phyloP scores from a whole-genome alignment of 1,140 invertebrate genomes.

The Drosophila asahinai region DNA sequence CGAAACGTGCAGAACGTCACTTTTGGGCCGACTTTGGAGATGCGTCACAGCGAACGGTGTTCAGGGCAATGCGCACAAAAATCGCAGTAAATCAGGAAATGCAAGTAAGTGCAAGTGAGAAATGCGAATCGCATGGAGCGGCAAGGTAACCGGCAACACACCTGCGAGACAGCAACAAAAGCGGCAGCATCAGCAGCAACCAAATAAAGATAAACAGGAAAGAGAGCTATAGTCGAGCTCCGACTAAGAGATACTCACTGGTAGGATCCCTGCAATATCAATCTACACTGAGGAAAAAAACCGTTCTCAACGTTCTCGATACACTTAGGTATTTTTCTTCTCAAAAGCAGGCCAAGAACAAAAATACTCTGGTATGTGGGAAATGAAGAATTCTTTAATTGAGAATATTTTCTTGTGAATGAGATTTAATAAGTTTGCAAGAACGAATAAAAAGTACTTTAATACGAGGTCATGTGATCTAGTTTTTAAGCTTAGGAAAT shows the following conservation, averaged over 20 bases:
- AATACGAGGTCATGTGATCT: no score
- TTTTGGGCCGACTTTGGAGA: conserved; percentile 43
- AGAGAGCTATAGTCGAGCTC: not conserved
- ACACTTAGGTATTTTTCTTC: no score
- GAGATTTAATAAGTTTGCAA: no score
- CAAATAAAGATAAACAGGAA: conserved; percentile 20
- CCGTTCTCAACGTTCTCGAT: no score
- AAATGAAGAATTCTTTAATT: no score
- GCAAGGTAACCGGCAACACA: conserved; percentile 57
- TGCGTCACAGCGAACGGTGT: conserved; percentile 71
- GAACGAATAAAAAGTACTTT: no score
- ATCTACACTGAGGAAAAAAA: no score
- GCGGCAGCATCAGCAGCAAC: conserved; percentile 14
- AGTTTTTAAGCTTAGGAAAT: no score
- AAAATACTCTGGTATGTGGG: no score
- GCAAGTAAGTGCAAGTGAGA: conserved; percentile 46
- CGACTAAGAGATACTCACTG: conserved; percentile 1
- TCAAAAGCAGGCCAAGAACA: no score
- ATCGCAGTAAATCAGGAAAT: conserved; percentile 67
- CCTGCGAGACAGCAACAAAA: conserved; percentile 21
- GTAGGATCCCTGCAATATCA: not conserved
- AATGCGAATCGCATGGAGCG: conserved; percentile 52
- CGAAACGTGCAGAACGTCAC: conserved; percentile 73
- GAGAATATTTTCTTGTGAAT: no score
- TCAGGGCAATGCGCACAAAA: conserved; percentile 45